Conservation (phyloP, 2,797 vertebrate species). For the Acrossocheilus fasciatus region DNA sequence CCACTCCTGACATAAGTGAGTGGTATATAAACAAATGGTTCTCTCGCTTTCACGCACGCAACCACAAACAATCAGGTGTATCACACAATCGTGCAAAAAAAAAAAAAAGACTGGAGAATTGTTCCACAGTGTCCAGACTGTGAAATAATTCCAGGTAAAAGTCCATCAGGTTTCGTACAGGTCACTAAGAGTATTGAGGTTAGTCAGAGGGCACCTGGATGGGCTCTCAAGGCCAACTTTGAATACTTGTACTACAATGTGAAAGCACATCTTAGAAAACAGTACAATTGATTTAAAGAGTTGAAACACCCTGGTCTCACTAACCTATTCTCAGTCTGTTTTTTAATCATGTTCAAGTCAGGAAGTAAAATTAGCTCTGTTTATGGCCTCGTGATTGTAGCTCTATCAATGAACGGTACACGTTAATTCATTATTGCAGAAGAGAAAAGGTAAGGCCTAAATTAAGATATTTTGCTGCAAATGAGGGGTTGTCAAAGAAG, state of each 20-base stretch:
- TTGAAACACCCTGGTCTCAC: slow-evolving; percentile 29
- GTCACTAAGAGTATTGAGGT: slow-evolving; percentile 58
- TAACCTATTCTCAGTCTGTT: slow-evolving; percentile 10
- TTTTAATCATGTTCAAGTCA: slow-evolving; percentile 49
- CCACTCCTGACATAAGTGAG: slow-evolving; percentile 70
- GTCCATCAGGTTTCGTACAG: slow-evolving; percentile 57
- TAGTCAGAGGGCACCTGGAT: slow-evolving; percentile 39
- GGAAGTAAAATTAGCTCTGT: slow-evolving; percentile 58
- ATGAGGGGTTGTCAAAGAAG: slow-evolving; percentile 42
- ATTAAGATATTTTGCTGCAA: slow-evolving; percentile 51
- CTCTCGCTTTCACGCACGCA: slow-evolving; percentile 25
- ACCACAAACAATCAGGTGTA: slow-evolving; percentile 7
- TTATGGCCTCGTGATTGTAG: slow-evolving; percentile 65
- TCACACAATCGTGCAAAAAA: slow-evolving; percentile 17
- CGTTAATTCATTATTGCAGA: slow-evolving; percentile 75
- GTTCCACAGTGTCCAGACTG: slow-evolving; percentile 51
- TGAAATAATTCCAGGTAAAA: slow-evolving; percentile 25
- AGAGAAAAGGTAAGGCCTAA: slow-evolving; percentile 68
- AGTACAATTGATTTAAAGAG: slow-evolving; percentile 37
- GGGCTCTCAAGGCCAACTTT: slow-evolving; percentile 46
- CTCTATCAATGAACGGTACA: slow-evolving; percentile 64
- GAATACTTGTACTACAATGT: slow-evolving; percentile 28
- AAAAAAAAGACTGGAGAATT: neutral
- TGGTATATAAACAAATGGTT: slow-evolving; percentile 77
- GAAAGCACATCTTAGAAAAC: slow-evolving; percentile 24